phyloP scores from a whole-genome alignment of 2,797 vertebrate genomes.

The Myotis pilosus region DNA sequence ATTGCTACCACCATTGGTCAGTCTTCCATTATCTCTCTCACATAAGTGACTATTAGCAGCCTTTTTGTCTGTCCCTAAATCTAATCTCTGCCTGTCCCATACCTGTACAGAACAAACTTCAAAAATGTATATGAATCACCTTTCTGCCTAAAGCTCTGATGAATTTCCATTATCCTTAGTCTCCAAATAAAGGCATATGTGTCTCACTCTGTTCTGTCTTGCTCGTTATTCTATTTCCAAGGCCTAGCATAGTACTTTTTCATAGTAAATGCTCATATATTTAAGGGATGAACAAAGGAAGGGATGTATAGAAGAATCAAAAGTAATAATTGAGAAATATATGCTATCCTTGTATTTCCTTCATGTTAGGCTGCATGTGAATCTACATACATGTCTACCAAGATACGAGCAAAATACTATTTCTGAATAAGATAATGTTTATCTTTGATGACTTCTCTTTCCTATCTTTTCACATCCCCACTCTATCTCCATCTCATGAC shows the following conservation, averaged over 20 bases:
- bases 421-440: slow-evolving; percentile 30
- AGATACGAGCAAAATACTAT: background rate
- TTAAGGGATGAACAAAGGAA: background rate
- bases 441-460: background rate
- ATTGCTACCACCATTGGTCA: background rate
- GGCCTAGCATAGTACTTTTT: background rate
- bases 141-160: background rate
- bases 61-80: background rate
- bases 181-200: background rate
- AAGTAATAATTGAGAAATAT: slow-evolving; percentile 1
- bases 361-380: background rate
- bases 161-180: background rate
- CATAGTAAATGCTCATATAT: background rate
- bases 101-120: background rate
- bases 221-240: background rate
- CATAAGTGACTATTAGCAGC: background rate
- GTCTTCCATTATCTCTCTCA: background rate
- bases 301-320: background rate
- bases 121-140: background rate
- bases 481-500: background rate
- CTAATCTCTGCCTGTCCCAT: background rate
- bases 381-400: background rate
- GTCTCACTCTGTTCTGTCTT: background rate
- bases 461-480: background rate
- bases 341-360: background rate